Evolutionary conservation across 2,888 invertebrate genomes (phyloP), one percentile per base, ranked within the genome.

Genomic region (Cephus rjabovi): DNA sequence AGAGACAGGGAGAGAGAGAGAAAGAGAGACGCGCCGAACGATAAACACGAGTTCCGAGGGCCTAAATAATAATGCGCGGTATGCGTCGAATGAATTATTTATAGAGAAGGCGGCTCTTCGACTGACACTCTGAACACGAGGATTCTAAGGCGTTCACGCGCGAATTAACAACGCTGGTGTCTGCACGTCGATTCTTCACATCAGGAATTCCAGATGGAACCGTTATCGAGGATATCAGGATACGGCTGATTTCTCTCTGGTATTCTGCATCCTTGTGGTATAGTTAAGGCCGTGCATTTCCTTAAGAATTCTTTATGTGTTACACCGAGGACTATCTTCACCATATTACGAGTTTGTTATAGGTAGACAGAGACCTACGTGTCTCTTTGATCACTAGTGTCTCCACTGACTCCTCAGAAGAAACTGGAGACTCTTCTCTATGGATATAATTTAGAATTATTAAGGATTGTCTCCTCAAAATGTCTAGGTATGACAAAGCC

Each of bases 61-160:
- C 56, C 56, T 56, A 56, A 56, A 56, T 56, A 73, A 69, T 81
- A 81, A 81, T 79, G 80, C 82, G 80, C 23, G 56, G 23, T 56
- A 56, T 56, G 56, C 56, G 56, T 23, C 80, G 80, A 84, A 88
- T 87, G 86, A 88, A 88, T 88, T 88, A 88, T 88, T 87, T 85
- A 87, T 86, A 85, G 78, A 81, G 82, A 82, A 56, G 56, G 56
- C 56, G 56, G 56, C 56, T 56, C 56, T 56, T 56, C 56, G 56
- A 56, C 56, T 56, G 56, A 56, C 56, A 56, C 56, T 56, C 56
- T 23, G 56, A 56, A 56, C 56, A 56, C 56, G 23, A 56, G 56
- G 56, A 56, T 23, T 56, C 56, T 56, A 56, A 56, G 56, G 2
- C 56, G 56, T 56, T 56, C 56, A 56, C 56, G 56, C 56, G 56